Percentiles rank a stretch among this genome's conserved stretches.
Evolutionary conservation across 1,140 invertebrate genomes (phyloP).

Genomic region (Drosophila melanogaster): Release_6_plus_ISO1_MT NT_037436.4:13690501-13691000

Average conservation of each 20-base stretch:
- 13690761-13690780: constrained; percentile 43
- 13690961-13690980: constrained; percentile 25
- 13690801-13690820: constrained; percentile 53
- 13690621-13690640: no score
- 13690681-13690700: constrained; percentile 10
- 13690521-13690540: constrained; percentile 44
- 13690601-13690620: constrained; percentile 43
- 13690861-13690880: no score
- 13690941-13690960: constrained; percentile 3
- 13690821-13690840: constrained; percentile 1
- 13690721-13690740: constrained; percentile 77
- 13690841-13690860: not conserved
- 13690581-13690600: constrained; percentile 53
- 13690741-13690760: constrained; percentile 37
- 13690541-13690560: constrained; percentile 77
- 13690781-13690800: constrained; percentile 55
- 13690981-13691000: constrained; percentile 1
- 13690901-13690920: constrained; percentile 73
- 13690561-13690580: constrained; percentile 64
- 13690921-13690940: constrained; percentile 19
- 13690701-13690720: constrained; percentile 69
- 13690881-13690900: constrained; percentile 36
- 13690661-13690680: constrained; percentile 1
- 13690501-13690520: constrained; percentile 12
- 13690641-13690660: no score